phyloP scores from a whole-genome alignment of 2,888 invertebrate genomes.

The Embidobia sp. region DNA sequence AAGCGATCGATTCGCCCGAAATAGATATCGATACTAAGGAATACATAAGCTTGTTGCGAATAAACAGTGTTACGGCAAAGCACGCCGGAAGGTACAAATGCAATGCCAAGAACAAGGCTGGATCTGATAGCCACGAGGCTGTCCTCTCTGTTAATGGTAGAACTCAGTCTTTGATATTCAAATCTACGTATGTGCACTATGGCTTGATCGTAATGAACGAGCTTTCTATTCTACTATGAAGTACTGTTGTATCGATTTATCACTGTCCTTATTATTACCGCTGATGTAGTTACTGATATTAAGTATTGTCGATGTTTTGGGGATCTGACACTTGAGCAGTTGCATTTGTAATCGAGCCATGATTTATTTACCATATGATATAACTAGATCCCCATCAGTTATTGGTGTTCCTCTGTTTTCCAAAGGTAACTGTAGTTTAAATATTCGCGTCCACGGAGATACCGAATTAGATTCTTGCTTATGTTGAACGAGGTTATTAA shows the following conservation, averaged over 20 bases:
- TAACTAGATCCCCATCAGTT: not conserved
- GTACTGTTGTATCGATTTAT: constrained; percentile 27
- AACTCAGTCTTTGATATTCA: constrained; percentile 36
- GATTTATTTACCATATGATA: not conserved
- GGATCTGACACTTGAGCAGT: constrained; percentile 6
- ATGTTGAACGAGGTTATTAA: no score
- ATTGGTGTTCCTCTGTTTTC: no score
- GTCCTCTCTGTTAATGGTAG: constrained; percentile 87
- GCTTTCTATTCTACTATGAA: constrained; percentile 46
- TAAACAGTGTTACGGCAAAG: constrained; percentile 85
- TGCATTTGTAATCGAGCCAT: not conserved
- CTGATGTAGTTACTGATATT: constrained; percentile 41
- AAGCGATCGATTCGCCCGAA: constrained; percentile 82
- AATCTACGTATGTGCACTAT: constrained; percentile 41
- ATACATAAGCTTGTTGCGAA: constrained; percentile 86
- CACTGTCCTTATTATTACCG: constrained; percentile 35
- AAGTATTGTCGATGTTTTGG: constrained; percentile 22
- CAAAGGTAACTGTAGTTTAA: constrained; percentile 31
- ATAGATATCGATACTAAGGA: constrained; percentile 86
- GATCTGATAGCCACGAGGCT: constrained; percentile 85
- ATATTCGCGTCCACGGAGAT: not conserved
- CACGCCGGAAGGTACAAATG: constrained; percentile 89
- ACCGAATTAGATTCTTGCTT: constrained; percentile 10
- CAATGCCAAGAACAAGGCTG: constrained; percentile 86
- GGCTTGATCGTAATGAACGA: constrained; percentile 48